phyloP scores from a whole-genome alignment of 2,797 vertebrate genomes.

The Centropyge bicolor region DNA sequence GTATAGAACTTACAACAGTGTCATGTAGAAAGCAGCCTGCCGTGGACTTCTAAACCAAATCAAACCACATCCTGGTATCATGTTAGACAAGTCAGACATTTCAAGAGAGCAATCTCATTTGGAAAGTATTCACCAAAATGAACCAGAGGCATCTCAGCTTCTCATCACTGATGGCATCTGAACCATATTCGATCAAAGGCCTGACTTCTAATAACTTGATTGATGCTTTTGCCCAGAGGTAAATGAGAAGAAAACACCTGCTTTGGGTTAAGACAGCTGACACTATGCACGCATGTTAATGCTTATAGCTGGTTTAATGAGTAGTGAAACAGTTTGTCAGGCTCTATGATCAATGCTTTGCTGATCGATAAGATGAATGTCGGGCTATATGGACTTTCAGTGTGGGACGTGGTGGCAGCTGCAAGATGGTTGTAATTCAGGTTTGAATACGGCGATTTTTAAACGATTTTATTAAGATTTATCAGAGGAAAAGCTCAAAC shows the following conservation, averaged over 20 bases:
- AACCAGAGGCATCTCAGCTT: neutral
- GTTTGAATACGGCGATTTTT: neutral
- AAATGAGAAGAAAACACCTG: constrained; percentile 22
- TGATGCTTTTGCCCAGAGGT: constrained; percentile 4
- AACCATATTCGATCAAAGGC: constrained; percentile 11
- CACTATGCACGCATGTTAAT: constrained; percentile 38
- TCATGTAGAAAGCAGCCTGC: neutral
- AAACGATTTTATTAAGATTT: neutral
- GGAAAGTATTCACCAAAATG: neutral
- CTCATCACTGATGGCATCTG: neutral
- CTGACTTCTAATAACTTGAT: constrained; percentile 5
- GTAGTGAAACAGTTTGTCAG: constrained; percentile 36
- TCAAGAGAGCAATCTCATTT: neutral
- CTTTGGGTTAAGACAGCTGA: constrained; percentile 22
- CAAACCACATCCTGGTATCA: neutral
- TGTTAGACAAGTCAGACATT: neutral
- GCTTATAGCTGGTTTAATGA: constrained; percentile 24
- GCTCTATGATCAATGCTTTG: constrained; percentile 40
- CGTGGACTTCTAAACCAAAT: neutral
- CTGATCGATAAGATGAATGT: constrained; percentile 34
- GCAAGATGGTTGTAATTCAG: neutral
- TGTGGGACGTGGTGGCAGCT: constrained; percentile 7
- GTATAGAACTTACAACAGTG: neutral
- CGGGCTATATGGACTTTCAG: constrained; percentile 1
- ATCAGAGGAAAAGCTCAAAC: neutral